Percentiles rank a stretch among this genome's conserved stretches.
Conservation (phyloP, 2,113 vertebrate genomes). For the Zapus hudsonius region DNA sequence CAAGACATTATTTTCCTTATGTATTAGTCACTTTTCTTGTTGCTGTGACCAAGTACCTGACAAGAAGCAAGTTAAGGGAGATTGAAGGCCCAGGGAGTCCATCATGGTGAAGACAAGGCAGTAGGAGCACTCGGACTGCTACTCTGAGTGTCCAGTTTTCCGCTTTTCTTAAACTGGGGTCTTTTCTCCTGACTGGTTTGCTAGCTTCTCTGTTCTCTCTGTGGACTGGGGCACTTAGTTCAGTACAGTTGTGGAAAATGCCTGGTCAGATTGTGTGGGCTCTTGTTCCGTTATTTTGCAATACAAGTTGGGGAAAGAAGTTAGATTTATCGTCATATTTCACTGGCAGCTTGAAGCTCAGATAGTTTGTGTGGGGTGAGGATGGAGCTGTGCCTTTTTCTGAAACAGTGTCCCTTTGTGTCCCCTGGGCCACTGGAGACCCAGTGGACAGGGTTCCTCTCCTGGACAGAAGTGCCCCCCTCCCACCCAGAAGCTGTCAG, state of each 20-base stretch:
- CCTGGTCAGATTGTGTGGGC: constrained; percentile 29
- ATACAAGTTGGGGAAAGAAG: background rate
- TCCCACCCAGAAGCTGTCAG: background rate
- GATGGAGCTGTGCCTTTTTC: constrained; percentile 46
- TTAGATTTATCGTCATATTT: constrained; percentile 27
- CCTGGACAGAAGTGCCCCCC: background rate
- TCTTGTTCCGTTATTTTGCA: constrained; percentile 44
- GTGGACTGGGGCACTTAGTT: background rate
- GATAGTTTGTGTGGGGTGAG: constrained; percentile 8
- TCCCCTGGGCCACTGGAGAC: background rate
- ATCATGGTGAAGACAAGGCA: too few relatives aligned
- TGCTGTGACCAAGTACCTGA: background rate
- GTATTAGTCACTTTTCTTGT: background rate
- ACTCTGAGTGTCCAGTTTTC: background rate
- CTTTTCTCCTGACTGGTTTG: background rate
- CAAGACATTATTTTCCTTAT: background rate
- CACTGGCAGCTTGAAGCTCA: background rate
- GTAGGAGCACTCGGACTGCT: too few relatives aligned
- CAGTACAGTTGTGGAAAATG: background rate
- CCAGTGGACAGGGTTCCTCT: background rate
- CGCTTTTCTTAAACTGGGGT: constrained; percentile 5
- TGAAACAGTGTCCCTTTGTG: constrained; percentile 67
- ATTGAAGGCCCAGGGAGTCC: too few relatives aligned
- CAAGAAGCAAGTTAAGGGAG: background rate
- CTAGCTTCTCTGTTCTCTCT: background rate